Evolutionary conservation across 1,140 invertebrate species (phyloP).

Genomic region (Protaetia brevitarsis): DNA sequence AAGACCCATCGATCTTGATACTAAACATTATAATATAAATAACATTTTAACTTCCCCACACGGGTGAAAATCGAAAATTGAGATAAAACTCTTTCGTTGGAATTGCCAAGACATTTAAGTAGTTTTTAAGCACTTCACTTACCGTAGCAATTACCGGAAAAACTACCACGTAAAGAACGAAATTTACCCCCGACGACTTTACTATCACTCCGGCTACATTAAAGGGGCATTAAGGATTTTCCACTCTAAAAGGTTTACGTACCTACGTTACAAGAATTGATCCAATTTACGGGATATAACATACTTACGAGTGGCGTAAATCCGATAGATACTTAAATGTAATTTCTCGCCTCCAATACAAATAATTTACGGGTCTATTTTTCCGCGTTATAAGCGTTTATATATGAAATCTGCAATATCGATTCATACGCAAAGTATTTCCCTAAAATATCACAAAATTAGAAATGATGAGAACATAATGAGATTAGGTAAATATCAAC

Average conservation of each 20-base stretch:
- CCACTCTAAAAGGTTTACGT: neutral
- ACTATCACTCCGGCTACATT: neutral
- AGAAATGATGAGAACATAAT: too few relatives aligned
- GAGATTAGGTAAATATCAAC: too few relatives aligned
- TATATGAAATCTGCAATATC: too few relatives aligned
- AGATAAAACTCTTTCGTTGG: neutral
- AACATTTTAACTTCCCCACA: neutral
- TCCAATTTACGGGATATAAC: neutral
- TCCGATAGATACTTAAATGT: too few relatives aligned
- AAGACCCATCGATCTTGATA: too few relatives aligned
- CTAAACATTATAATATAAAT: too few relatives aligned
- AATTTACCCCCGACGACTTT: neutral
- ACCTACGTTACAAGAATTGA: neutral
- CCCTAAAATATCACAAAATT: too few relatives aligned
- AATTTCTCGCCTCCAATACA: too few relatives aligned
- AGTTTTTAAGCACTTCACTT: neutral
- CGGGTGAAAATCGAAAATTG: neutral
- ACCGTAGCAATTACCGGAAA: neutral
- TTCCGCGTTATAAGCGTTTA: too few relatives aligned
- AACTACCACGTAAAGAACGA: neutral
- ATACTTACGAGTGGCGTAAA: too few relatives aligned
- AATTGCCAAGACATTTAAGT: neutral
- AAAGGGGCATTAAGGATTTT: neutral
- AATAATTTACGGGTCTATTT: too few relatives aligned
- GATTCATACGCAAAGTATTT: too few relatives aligned